Base-by-base conservation (phyloP, 2,797 vertebrate species). In the Caiman crocodilus region DNA sequence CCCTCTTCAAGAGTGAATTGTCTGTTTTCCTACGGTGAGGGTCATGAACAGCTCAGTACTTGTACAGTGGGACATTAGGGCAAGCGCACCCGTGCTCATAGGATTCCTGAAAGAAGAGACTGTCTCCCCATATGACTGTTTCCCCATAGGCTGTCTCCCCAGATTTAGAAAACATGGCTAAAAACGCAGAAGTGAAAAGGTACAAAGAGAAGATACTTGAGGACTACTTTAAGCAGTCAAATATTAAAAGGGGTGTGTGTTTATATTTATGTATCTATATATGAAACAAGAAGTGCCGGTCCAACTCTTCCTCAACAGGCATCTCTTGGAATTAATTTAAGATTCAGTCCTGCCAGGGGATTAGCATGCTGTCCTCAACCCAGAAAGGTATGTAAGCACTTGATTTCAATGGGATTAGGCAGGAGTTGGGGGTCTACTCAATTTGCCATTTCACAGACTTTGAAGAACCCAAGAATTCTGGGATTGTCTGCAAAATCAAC, bases 41-140 rank as follows among this genome's bases (percentile, higher is more conserved):
- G 90, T 77, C 93, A 71, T 59, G 90, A 94, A 55, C 84, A 95
- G 95, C 84, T 91, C 76, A 15, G 87, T 77, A 79, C 77, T 90
- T 84, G 84, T 75, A 28, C 79, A 76, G 73, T 73, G 32, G 90
- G 92, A 95, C 85, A 81, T 75, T 30, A 67, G 94, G 94, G 85
- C 88, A 96, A 93, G 94, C 79, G 90, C 76, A 90, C 1, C 88
- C 93, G 93, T 85, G 89, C 93, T 94, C 93, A 96, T 0, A 94
- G 88, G 89, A 91, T 73, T 95, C 93, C 93, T 93, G 84, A 83
- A 94, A 95, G 67, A 75, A 79, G 25, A 91, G 84, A 91, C 85
- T 58, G 35, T 35, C 35, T 35, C 35, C 35, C 35, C 35, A 35
- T 35, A 35, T 35, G 35, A 35, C 35, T 35, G 35, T 35, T 35